Evolutionary conservation across 2,888 invertebrate species (phyloP).

Genomic region (Rhagonycha fulva): DNA sequence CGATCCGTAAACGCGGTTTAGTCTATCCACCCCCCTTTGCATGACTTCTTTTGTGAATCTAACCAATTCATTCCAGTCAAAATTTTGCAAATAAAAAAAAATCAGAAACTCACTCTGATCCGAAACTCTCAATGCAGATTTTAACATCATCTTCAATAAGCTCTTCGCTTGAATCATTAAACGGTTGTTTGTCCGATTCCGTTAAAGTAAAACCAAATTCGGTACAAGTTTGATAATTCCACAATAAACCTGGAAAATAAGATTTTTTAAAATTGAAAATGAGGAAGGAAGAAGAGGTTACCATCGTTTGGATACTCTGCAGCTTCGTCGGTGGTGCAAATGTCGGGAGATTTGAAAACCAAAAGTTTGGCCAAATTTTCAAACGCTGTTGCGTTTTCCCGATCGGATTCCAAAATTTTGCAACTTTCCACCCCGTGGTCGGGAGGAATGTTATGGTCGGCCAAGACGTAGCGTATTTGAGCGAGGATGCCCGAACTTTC

Average conservation of each 20-base stretch:
- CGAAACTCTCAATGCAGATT: conserved; percentile 81
- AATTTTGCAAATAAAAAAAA: not conserved
- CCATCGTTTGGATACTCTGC: conserved; percentile 16
- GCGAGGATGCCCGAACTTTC: conserved; percentile 8
- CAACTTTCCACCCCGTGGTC: conserved; percentile 16
- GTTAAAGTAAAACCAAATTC: conserved; percentile 87
- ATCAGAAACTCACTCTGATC: conserved; percentile 27
- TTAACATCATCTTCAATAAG: conserved; percentile 61
- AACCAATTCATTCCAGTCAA: conserved; percentile 34
- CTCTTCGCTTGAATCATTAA: conserved; percentile 48
- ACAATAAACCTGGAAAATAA: conserved; percentile 59
- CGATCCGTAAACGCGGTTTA: conserved; percentile 60
- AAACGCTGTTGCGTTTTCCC: not conserved
- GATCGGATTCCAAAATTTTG: conserved; percentile 2
- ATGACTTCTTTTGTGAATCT: conserved; percentile 59
- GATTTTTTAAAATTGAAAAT: not conserved
- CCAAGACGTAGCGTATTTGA: conserved; percentile 18
- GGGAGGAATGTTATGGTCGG: conserved; percentile 18
- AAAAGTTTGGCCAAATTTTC: conserved; percentile 8
- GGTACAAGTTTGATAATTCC: conserved; percentile 85
- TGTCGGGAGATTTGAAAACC: not conserved
- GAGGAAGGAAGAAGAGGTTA: not conserved
- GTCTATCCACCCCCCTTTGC: conserved; percentile 61
- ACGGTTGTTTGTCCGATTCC: conserved; percentile 65
- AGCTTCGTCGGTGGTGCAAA: conserved; percentile 4